Conservation (phyloP, 64 coral and sea anemone species). For the Pocillopora verrucosa region DNA sequence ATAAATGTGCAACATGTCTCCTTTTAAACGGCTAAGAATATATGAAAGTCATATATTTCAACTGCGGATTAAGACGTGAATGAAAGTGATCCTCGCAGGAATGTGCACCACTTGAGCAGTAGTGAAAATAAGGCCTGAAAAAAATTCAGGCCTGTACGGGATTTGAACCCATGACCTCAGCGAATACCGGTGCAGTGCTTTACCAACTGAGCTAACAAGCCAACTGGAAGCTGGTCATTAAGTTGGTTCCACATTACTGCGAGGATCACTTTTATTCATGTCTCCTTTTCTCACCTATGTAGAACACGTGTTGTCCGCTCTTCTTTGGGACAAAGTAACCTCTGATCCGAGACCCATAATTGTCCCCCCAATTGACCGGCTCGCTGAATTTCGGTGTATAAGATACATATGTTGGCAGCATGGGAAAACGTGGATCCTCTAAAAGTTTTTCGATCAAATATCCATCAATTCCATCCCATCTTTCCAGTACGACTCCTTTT, state of each 20-base stretch:
- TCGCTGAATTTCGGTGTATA: constrained; percentile 32
- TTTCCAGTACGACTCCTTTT: constrained; percentile 38
- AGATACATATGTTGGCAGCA: constrained; percentile 31
- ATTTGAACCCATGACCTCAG: too few species aligned
- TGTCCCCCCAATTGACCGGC: constrained; percentile 54
- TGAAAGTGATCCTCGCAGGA: too few species aligned
- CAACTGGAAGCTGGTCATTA: background rate
- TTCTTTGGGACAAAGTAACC: constrained; percentile 46
- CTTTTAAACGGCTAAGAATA: background rate
- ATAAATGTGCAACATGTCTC: background rate
- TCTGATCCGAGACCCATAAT: constrained; percentile 52
- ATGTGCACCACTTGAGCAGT: too few species aligned
- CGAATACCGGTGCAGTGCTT: too few species aligned
- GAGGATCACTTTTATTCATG: too few species aligned
- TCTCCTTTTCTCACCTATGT: constrained; percentile 26
- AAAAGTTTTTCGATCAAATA: constrained; percentile 44
- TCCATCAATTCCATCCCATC: constrained; percentile 70
- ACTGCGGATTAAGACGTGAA: too few species aligned
- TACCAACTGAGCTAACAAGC: too few species aligned
- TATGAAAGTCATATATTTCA: too few species aligned
- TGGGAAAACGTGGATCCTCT: constrained; percentile 53
- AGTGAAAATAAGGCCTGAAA: too few species aligned
- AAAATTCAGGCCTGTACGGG: too few species aligned
- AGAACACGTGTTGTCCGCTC: constrained; percentile 45
- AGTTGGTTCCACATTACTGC: background rate